Evolutionary conservation across 2,888 invertebrate species (phyloP), one percentile per base, ranked within the genome.

Genomic region (Drosophila pegasa): DNA sequence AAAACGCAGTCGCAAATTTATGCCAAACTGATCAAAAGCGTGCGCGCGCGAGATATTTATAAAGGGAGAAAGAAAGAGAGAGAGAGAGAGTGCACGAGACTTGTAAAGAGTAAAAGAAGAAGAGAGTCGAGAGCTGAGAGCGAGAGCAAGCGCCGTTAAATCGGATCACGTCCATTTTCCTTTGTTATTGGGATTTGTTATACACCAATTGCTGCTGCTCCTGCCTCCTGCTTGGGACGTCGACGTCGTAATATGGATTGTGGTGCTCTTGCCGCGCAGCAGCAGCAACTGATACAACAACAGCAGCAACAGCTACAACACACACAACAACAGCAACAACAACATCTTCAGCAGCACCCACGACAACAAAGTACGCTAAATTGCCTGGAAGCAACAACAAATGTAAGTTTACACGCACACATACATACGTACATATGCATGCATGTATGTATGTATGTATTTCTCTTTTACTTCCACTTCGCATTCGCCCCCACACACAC

Each of bases 221-320:
- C 47, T 58, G 41, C 55, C 43, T 56, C 29, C 18, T 70, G 55
- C 69, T 64, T 60, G 35, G 63, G 54, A 63, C 61, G 55, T 71
- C 54, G 59, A 65, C 75, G 55, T 71, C 68, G 59, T 87, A 85
- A 84, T 88, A 85, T 85, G 85, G 85, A 85, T 85, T 85, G 88
- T 88, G 87, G 84, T 86, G 81, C 87, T 84, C 72, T 85, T 73
- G 87, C 88, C 84, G 84, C 87, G 67, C 88, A 85, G 72, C 88
- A 83, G 66, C 87, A 86, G 71, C 84, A 80, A 78, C 76, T 71
- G 81, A 62, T 70, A 70, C 71, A 68, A 62, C 67, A 58, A 61
- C 54, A 78, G 57, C 81, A 79, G 64, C 82, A 70, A 14, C 74
- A n/a, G n/a, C n/a, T n/a, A n/a, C n/a, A n/a, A n/a, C n/a, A n/a